Conservation (phyloP, 2,113 vertebrate species). For the Notechis scutatus region DNA sequence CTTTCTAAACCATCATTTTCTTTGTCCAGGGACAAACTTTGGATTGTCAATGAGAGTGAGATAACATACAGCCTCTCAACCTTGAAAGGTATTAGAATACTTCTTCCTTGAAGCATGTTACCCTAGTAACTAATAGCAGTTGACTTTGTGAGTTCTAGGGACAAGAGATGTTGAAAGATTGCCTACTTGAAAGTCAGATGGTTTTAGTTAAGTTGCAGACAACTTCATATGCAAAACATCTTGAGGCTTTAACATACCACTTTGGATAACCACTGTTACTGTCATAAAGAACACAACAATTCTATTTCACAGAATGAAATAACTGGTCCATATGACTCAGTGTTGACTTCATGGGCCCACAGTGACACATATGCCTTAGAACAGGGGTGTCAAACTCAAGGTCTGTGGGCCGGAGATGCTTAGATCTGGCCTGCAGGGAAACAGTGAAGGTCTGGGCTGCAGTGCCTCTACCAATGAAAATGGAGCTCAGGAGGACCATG, state of each 20-base stretch:
- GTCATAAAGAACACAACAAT: not conserved
- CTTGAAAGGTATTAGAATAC: conserved; percentile 70
- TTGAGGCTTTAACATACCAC: conserved; percentile 22
- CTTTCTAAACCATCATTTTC: conserved; percentile 50
- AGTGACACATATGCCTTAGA: no score
- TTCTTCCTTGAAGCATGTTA: conserved; percentile 64
- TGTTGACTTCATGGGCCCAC: no score
- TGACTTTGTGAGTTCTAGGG: conserved; percentile 62
- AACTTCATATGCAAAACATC: not conserved
- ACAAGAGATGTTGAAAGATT: conserved; percentile 61
- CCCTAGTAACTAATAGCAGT: conserved; percentile 71
- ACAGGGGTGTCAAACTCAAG: no score
- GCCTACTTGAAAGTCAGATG: conserved; percentile 47
- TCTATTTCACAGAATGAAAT: not conserved
- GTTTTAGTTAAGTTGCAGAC: conserved; percentile 34
- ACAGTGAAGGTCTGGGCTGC: no score
- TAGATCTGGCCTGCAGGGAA: no score
- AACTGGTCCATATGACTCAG: not conserved
- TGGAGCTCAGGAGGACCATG: no score
- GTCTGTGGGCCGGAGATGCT: no score
- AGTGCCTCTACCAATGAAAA: no score
- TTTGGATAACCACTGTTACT: not conserved
- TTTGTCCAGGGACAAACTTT: conserved; percentile 45
- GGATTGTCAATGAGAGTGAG: conserved; percentile 64
- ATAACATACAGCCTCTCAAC: conserved; percentile 63